Conservation (phyloP, 2,113 vertebrate species). For the Mesembrinibis cayennensis region DNA sequence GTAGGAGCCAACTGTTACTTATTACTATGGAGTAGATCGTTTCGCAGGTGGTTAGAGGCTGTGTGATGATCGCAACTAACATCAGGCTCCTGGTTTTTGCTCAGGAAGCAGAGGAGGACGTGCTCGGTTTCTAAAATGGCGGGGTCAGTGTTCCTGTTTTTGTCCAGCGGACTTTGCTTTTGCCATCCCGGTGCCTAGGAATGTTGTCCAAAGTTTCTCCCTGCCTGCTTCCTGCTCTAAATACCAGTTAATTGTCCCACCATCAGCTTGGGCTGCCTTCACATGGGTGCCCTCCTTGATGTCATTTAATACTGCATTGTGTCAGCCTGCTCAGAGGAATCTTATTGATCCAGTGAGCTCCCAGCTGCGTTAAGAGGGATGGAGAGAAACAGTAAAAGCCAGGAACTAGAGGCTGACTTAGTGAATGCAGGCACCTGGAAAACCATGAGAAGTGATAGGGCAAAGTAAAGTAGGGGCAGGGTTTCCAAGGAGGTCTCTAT, state of each 20-base stretch:
- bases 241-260: neutral
- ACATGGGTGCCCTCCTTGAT: neutral
- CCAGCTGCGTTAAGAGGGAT: neutral
- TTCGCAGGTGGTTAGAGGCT: neutral
- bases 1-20: accelerated
- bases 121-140: neutral
- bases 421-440: neutral
- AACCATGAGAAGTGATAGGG: neutral
- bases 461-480: neutral
- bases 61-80: neutral
- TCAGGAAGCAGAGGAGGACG: neutral
- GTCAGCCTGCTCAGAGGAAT: neutral
- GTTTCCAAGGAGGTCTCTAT: neutral
- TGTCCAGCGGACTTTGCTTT: neutral
- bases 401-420: neutral
- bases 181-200: neutral
- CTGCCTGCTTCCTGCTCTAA: neutral
- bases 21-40: neutral
- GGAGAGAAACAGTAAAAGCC: neutral
- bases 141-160: neutral
- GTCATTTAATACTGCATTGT: neutral
- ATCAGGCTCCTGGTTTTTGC: neutral
- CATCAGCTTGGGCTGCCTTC: neutral
- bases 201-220: neutral
- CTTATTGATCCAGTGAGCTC: neutral